Base-by-base conservation (phyloP, 2,797 vertebrate genomes). In the Erpetoichthys calabaricus region DNA sequence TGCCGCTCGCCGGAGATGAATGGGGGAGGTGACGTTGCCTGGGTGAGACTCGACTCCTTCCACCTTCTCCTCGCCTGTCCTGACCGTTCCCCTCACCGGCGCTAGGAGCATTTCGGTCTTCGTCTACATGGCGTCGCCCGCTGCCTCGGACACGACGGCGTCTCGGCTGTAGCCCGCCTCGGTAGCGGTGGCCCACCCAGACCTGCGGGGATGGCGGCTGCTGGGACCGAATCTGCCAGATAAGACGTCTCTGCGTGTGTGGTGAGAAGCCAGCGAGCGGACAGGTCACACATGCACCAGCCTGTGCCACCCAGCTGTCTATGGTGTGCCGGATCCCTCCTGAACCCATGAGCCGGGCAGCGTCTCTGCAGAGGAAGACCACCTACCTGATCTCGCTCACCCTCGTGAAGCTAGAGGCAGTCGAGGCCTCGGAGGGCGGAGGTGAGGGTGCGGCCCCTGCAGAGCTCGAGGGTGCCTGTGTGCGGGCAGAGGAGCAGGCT, bases 381-480 rank as follows among this genome's bases (percentile, higher is more conserved):
- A 97, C 92, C 86, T 97, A 93, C 88, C 89, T 94, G 82, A 97
- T 97, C 81, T 97, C 92, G 71, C 88, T 95, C 72, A 97, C 92
- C 67, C 87, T 95, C 66, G 92, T 95, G 69, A 97, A 94, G 83
- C 88, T 95, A 74, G 92, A 97, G 82, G 90, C 89, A 45, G 85
- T 91, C 59, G 25, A 25, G 25, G 25, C 25, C 25, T 25, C 25
- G 25, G 25, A 25, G 25, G 25, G 25, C 25, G 83, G 81, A 64
- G 85, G 82, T 63, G 78, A 82, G 75, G 83, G 77, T 64, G 78
- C 70, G 70, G 73, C 54, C 77, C 68, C 57, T 67, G 64, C 59
- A 75, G 69, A 59, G 72, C 60, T 44, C 65, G 73, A 64, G 70
- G 55, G 62, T 65, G 64, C 67, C 59, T n/a, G 7, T 6, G 47